Evolutionary conservation across 2,797 vertebrate genomes (phyloP).

Genomic region (Halcyon chelicuti): DNA sequence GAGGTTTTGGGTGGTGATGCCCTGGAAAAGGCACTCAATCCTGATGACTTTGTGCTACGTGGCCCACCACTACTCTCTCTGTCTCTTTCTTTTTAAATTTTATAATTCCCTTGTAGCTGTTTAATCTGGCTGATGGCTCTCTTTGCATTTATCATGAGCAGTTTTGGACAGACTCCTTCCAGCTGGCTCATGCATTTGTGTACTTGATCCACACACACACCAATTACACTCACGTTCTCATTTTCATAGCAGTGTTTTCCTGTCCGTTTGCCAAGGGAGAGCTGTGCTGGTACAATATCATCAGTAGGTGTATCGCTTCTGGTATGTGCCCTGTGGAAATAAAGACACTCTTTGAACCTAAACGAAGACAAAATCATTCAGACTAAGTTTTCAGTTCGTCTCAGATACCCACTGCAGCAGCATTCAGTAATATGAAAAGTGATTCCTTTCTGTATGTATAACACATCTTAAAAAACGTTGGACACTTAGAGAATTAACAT

Average conservation of each 20-base stretch:
- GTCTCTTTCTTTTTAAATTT: neutral
- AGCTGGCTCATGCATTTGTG: neutral
- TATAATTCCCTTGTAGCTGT: neutral
- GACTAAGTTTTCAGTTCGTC: neutral
- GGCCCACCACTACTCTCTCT: accelerated
- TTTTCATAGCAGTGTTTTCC: neutral
- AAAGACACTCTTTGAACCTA: neutral
- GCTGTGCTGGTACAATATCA: neutral
- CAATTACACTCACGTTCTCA: neutral
- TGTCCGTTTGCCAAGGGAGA: neutral
- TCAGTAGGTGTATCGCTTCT: neutral
- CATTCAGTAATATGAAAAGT: neutral
- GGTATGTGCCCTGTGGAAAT: neutral
- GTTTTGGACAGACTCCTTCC: neutral
- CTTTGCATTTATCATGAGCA: neutral
- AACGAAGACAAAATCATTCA: neutral
- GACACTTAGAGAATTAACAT: neutral
- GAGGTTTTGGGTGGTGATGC: neutral
- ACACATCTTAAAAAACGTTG: neutral
- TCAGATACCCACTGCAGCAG: neutral
- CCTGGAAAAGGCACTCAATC: neutral
- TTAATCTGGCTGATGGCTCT: neutral
- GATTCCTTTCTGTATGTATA: neutral
- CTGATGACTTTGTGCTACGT: neutral
- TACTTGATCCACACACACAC: neutral